A percentile compares a stretch with the other conserved stretches of the same genome.
Conservation (phyloP, 2,797 vertebrate genomes). For the Dicrostonyx torquatus region DNA sequence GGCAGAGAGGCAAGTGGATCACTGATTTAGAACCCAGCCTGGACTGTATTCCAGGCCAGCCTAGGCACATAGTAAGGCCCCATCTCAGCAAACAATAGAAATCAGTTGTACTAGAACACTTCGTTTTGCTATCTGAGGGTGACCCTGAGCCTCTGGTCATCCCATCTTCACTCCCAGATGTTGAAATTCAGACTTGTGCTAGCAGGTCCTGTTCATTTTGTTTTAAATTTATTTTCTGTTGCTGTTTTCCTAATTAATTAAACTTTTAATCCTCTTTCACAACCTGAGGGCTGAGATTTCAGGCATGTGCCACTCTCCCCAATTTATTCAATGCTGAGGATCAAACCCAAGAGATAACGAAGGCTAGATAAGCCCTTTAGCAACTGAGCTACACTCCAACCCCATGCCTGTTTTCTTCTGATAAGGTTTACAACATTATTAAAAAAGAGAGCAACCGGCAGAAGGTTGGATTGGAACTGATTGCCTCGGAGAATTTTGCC, state of each 20-base stretch:
- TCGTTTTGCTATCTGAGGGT: not conserved
- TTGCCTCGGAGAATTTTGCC: conserved; percentile 97
- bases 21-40: not conserved
- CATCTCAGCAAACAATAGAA: not conserved
- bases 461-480: conserved; percentile 93
- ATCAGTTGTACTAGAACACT: not conserved
- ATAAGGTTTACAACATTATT: conserved; percentile 93
- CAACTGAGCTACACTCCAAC: not conserved
- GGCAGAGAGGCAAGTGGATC: not conserved
- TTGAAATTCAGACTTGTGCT: too few species aligned
- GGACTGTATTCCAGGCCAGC: not conserved
- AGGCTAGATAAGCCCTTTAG: not conserved
- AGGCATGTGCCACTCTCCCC: not conserved
- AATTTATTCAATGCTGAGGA: not conserved
- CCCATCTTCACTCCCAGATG: not conserved
- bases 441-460: conserved; percentile 96
- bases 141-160: not conserved
- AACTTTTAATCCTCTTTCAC: not conserved
- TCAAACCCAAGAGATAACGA: not conserved
- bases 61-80: not conserved
- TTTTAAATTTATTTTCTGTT: not conserved
- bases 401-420: not conserved
- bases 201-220: not conserved
- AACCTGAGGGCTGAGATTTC: not conserved
- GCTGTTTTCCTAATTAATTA: not conserved